Percentiles rank a stretch among this genome's conserved stretches.
Conservation (phyloP, 2,888 invertebrate genomes). For the Liopterus haemorrhoidalis region DNA sequence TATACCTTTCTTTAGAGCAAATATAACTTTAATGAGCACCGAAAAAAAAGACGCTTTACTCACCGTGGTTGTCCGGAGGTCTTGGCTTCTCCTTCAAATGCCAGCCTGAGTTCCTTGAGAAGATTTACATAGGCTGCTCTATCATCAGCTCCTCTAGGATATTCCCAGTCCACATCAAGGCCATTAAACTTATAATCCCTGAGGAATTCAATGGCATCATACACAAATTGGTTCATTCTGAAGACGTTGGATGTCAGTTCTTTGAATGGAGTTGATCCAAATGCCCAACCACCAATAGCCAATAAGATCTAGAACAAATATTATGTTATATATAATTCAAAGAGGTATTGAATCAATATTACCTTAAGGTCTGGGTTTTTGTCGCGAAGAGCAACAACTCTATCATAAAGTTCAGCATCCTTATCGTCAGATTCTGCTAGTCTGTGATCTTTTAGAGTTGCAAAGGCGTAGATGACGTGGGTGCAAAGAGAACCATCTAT, state of each 20-base stretch:
- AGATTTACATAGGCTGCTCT: constrained; percentile 77
- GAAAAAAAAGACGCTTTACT: neutral
- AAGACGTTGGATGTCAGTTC: constrained; percentile 85
- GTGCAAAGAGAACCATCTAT: constrained; percentile 87
- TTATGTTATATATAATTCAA: neutral
- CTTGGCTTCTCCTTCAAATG: constrained; percentile 89
- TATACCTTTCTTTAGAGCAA: no score
- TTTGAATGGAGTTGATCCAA: constrained; percentile 91
- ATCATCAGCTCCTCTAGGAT: constrained; percentile 85
- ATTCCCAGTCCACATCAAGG: constrained; percentile 91
- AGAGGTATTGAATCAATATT: constrained; percentile 22
- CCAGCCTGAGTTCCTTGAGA: constrained; percentile 78
- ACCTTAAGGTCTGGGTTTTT: constrained; percentile 85
- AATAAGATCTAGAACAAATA: constrained; percentile 57
- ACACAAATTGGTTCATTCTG: constrained; percentile 93
- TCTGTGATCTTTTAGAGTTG: constrained; percentile 79
- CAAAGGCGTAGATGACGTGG: constrained; percentile 92
- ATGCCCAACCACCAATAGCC: constrained; percentile 94
- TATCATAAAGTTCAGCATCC: constrained; percentile 79
- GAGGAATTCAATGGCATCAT: constrained; percentile 88
- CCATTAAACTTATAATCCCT: constrained; percentile 89
- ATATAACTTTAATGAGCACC: no score
- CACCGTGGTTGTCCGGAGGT: constrained; percentile 71
- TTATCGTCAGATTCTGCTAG: constrained; percentile 73
- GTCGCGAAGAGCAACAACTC: constrained; percentile 77